Conservation (phyloP, 2,888 invertebrate genomes). For the Cosmia trapezina region DNA sequence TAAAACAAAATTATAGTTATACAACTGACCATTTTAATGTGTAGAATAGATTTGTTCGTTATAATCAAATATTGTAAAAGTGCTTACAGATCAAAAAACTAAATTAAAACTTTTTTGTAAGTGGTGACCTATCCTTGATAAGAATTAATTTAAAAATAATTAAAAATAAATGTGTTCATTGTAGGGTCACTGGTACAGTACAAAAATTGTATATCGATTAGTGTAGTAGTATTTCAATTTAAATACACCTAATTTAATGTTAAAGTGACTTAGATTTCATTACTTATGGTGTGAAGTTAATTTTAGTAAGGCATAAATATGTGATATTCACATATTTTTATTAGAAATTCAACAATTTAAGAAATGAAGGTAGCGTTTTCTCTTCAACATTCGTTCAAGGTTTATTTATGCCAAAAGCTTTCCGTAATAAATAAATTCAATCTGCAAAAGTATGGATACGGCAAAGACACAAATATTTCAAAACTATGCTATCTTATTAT, state of each 20-base stretch:
- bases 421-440: too few relatives aligned
- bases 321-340: conserved; percentile 47
- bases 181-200: conserved; percentile 57
- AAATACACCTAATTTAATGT: conserved; percentile 32
- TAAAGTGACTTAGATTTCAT: conserved; percentile 4
- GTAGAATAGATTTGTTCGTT: conserved; percentile 43
- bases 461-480: not conserved
- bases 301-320: conserved; percentile 21
- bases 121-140: conserved; percentile 71
- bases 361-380: not conserved
- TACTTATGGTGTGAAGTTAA: conserved; percentile 1
- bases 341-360: not conserved
- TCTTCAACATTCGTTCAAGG: not conserved
- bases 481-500: not conserved
- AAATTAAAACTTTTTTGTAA: conserved; percentile 73
- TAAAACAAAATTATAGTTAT: conserved; percentile 16
- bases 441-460: not conserved
- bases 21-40: conserved; percentile 37
- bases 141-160: conserved; percentile 12
- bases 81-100: conserved; percentile 72
- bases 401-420: too few relatives aligned
- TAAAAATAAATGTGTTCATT: conserved; percentile 60
- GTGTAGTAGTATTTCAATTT: conserved; percentile 27
- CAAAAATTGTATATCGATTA: conserved; percentile 61
- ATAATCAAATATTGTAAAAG: conserved; percentile 54